Base-by-base conservation (phyloP, 2,797 vertebrate species). In the Semotilus atromaculatus region DNA sequence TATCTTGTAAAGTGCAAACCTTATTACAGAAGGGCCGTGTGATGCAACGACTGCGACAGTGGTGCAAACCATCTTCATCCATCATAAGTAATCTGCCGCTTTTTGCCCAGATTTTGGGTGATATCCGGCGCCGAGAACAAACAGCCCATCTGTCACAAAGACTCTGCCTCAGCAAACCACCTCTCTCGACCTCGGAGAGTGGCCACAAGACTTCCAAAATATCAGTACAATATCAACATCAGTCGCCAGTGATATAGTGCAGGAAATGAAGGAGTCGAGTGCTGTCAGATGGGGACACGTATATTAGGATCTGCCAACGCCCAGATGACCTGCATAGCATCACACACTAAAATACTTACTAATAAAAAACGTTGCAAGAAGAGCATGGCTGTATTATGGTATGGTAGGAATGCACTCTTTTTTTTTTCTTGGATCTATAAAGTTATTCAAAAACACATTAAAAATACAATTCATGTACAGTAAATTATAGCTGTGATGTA, bases 101-200 rank as follows among this genome's bases (percentile, higher is more conserved):
- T 88, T 90, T 89, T 86, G 81, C 86, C 67, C 43, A 87, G 89
- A 91, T 92, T 48, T 75, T 82, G 73, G 83, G 86, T 85, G 89
- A 91, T 90, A 92, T 91, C 85, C 89, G 86, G 88, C 84, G 55
- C 85, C 73, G 45, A 90, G 79, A 90, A 91, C 88, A 93, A 92
- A 90, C 89, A 87, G 62, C 88, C 92, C 90, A 90, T 91, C 87
- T 88, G 90, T 94, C 92, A 93, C 79, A 31, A 40, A 45, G 72
- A 40, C 84, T 73, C 64, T 26, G 80, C 74, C 85, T 85, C 80
- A 84, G 71, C 87, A 84, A 84, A 91, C 88, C 78, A 83, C 83
- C 88, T 85, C 64, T 68, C 83, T 88, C 87, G 88, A 77, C 67
- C 58, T 62, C 74, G 29, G 68, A 88, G 48, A 80, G 85, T 73